Evolutionary conservation across 1,140 invertebrate species (phyloP).

Genomic region (Trinorchestia longiramus): DNA sequence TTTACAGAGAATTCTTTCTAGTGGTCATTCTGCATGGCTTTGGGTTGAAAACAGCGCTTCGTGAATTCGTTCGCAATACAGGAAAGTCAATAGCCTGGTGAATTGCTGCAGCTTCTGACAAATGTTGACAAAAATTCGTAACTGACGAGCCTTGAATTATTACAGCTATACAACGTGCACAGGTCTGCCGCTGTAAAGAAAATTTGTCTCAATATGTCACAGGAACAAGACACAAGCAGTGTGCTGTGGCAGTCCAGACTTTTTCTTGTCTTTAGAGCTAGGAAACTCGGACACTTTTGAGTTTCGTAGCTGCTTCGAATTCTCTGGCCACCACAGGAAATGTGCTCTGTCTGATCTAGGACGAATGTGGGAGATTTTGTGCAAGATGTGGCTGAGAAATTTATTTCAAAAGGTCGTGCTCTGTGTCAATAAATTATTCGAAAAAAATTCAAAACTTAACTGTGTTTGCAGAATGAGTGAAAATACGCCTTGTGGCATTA

Average conservation of each 20-base stretch:
- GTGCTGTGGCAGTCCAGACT: neutral
- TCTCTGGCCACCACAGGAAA: neutral
- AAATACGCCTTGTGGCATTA: neutral
- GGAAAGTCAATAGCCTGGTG: neutral
- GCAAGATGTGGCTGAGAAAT: neutral
- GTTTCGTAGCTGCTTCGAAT: neutral
- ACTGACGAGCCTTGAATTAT: neutral
- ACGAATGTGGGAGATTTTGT: neutral
- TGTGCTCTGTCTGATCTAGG: neutral
- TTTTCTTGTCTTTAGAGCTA: neutral
- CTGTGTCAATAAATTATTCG: neutral
- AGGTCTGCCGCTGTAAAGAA: neutral
- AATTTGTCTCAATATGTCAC: neutral
- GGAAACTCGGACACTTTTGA: neutral
- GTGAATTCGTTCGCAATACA: neutral
- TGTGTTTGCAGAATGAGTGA: neutral
- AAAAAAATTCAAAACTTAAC: neutral
- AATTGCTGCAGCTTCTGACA: neutral
- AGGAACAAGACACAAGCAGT: conserved; percentile 13
- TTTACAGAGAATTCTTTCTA: neutral
- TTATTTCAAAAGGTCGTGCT: neutral
- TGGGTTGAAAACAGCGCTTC: neutral
- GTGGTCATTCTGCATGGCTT: neutral
- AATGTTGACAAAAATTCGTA: neutral
- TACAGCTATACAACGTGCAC: neutral